Base-by-base conservation (phyloP, 2,797 vertebrate genomes). In the Diplodus puntazzo region DNA sequence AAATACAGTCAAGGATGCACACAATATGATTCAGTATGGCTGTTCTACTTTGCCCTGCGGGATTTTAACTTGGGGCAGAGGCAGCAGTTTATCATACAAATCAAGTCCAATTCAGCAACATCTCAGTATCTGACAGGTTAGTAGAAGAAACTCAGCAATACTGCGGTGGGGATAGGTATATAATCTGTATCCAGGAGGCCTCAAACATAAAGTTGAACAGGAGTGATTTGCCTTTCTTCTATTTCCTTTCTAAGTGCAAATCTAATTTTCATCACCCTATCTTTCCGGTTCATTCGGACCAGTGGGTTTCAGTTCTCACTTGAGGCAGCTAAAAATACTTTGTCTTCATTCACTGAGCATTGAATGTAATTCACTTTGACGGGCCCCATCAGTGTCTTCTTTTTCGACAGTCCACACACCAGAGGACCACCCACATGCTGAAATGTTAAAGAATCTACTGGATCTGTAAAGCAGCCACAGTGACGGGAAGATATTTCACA, bases 271-370 rank as follows among this genome's bases (percentile, higher is more conserved):
- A 71, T 58, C 18, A 8, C 50, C 75, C 82, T 81, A 72, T 78
- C 79, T 92, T 91, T 92, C 93, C 83, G 69, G 82, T 87, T 93
- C 69, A 70, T 82, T 90, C 78, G 80, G 69, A 80, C 81, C 80
- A 85, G 79, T 65, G 64, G 84, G 88, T 91, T 90, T 94, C 90
- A 84, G 83, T 84, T 95, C 89, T 86, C 92, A 85, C 85, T 59
- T 81, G 72, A 73, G 73, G 58, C 54, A 75, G 81, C 92, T 93
- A 90, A 89, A 94, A 94, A 93, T 95, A 93, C 74, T 85, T 84
- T 30, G 81, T 79, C 66, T 77, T 73, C 69, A 75, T 83, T 75
- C 74, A 60, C 48, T 65, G 43, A 79, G 55, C 73, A 77, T 69
- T 75, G 84, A 84, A 80, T 54, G 57, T 80, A 87, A 91, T 91